Evolutionary conservation across 2,888 invertebrate genomes (phyloP).

Genomic region (Lacanobia oleracea): DNA sequence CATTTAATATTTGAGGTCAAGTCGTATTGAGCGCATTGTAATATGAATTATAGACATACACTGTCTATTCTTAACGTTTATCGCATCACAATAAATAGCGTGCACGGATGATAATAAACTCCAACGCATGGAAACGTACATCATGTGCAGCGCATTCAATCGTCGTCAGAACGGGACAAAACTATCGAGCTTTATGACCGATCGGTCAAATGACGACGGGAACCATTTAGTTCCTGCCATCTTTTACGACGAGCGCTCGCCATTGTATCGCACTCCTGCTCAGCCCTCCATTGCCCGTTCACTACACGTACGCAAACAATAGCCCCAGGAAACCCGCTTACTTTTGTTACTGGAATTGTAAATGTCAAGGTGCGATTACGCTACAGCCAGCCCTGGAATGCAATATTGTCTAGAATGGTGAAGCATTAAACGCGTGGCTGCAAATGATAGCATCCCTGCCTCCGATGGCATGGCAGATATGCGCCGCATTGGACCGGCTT

Average conservation of each 20-base stretch:
- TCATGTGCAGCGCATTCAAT: slow-evolving; percentile 75
- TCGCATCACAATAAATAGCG: slow-evolving; percentile 70
- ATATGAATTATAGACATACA: slow-evolving; percentile 63
- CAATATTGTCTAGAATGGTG: slow-evolving; percentile 72
- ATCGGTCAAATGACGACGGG: slow-evolving; percentile 81
- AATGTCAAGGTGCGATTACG: slow-evolving; percentile 71
- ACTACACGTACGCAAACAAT: slow-evolving; percentile 73
- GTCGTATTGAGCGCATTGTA: slow-evolving; percentile 56
- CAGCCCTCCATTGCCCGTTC: slow-evolving; percentile 59
- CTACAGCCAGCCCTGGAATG: slow-evolving; percentile 70
- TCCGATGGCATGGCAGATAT: slow-evolving; percentile 70
- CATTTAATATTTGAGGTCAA: slow-evolving; percentile 63
- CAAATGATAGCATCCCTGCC: slow-evolving; percentile 71
- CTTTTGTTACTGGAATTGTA: slow-evolving; percentile 71
- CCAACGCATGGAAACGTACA: slow-evolving; percentile 74
- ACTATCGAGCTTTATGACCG: slow-evolving; percentile 78
- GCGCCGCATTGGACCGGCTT: slow-evolving; percentile 63
- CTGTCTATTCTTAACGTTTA: slow-evolving; percentile 64
- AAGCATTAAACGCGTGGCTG: slow-evolving; percentile 65
- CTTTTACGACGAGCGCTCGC: slow-evolving; percentile 78
- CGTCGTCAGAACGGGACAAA: slow-evolving; percentile 75
- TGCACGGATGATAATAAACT: slow-evolving; percentile 73
- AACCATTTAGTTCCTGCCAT: slow-evolving; percentile 84
- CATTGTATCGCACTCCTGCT: slow-evolving; percentile 74
- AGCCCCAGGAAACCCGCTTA: slow-evolving; percentile 69